Conservation (phyloP, 2,113 vertebrate genomes). For the Hippocampus barbouri region DNA sequence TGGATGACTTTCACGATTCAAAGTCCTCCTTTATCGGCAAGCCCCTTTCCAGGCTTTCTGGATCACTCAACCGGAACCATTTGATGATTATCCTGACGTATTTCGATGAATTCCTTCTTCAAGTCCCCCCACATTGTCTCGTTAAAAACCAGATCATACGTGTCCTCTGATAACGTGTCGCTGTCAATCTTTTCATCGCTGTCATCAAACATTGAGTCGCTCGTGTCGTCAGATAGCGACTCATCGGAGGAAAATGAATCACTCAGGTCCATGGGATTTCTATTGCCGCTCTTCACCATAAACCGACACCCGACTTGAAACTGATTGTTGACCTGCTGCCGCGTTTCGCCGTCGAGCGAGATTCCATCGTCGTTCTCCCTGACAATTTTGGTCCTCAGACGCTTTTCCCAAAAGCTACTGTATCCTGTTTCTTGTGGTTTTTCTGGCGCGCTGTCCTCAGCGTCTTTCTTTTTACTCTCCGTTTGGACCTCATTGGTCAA, state of each 20-base stretch:
- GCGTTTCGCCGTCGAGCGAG: background rate
- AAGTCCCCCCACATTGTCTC: background rate
- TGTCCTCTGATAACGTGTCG: background rate
- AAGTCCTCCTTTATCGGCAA: no score
- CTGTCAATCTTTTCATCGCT: background rate
- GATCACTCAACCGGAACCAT: slow-evolving; percentile 1
- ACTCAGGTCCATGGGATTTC: background rate
- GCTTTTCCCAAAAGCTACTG: background rate
- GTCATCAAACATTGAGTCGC: background rate
- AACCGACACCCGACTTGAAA: background rate
- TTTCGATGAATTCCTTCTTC: background rate
- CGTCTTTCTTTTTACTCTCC: background rate
- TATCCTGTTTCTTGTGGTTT: background rate
- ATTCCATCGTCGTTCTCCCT: background rate
- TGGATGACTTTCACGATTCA: no score
- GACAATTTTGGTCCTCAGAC: background rate
- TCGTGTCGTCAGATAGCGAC: background rate
- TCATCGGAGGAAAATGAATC: background rate
- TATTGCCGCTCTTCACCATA: background rate
- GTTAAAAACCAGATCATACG: background rate
- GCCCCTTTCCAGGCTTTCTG: background rate
- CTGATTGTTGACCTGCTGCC: no score
- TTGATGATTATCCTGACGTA: background rate
- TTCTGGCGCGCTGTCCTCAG: no score
- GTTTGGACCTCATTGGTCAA: slow-evolving; percentile 9